phyloP scores from a whole-genome alignment of 2,113 vertebrate species.

The Cranoglanis bouderius region DNA sequence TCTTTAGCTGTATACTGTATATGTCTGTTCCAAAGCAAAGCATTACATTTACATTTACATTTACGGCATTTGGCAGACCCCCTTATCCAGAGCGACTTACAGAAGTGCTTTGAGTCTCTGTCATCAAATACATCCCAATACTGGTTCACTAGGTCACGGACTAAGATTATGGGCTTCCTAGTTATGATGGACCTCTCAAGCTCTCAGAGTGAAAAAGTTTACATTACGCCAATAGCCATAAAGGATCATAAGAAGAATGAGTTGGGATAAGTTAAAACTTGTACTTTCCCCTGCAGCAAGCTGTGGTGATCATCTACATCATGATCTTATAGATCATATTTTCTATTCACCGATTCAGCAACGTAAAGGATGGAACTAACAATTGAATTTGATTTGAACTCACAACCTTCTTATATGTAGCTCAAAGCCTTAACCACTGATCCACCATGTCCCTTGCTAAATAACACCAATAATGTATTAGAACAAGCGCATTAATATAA shows the following conservation, averaged over 20 bases:
- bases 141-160: too few species aligned
- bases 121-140: too few species aligned
- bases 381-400: neutral
- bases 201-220: neutral
- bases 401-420: neutral
- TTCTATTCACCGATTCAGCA: neutral
- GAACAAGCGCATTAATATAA: neutral
- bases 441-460: neutral
- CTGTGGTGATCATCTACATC: neutral
- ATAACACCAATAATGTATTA: neutral
- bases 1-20: neutral
- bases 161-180: neutral
- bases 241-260: neutral
- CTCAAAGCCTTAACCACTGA: neutral
- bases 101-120: too few species aligned
- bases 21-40: neutral
- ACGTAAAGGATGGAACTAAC: neutral
- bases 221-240: neutral
- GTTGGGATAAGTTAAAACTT: neutral
- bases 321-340: neutral
- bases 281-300: too few species aligned
- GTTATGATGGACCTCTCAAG: neutral
- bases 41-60: too few species aligned
- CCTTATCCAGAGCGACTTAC: too few species aligned
- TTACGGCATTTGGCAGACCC: too few species aligned